phyloP scores from a whole-genome alignment of 1,140 invertebrate species.

The Drosophila navojoa region DNA sequence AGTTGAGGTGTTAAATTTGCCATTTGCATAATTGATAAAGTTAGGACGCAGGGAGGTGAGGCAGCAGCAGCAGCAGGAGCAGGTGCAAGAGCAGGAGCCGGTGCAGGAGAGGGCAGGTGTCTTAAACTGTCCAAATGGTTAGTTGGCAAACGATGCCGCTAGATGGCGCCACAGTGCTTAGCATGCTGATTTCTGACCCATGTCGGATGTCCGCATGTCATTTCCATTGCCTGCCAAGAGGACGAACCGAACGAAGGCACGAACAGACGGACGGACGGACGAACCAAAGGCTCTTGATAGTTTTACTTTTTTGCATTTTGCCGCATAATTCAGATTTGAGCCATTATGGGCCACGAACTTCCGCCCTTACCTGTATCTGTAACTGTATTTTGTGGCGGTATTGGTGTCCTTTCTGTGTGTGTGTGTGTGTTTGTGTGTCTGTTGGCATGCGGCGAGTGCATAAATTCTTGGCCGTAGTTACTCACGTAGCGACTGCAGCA shows the following conservation, averaged over 20 bases:
- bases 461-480: slow-evolving; percentile 59
- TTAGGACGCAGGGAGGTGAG: slow-evolving; percentile 38
- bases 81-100: slow-evolving; percentile 1
- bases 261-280: neutral
- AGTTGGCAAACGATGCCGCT: slow-evolving; percentile 6
- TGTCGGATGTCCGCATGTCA: slow-evolving; percentile 78
- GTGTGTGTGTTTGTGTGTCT: slow-evolving; percentile 10
- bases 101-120: slow-evolving; percentile 3
- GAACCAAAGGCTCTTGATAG: neutral
- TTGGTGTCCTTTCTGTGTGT: neutral
- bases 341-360: slow-evolving; percentile 73
- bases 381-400: neutral
- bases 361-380: slow-evolving; percentile 40
- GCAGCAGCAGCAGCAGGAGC: neutral
- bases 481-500: slow-evolving; percentile 57
- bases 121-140: slow-evolving; percentile 39
- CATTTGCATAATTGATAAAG: slow-evolving; percentile 79
- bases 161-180: slow-evolving; percentile 60
- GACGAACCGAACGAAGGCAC: neutral
- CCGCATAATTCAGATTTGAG: slow-evolving; percentile 77
- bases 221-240: slow-evolving; percentile 46
- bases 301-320: slow-evolving; percentile 39
- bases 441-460: slow-evolving; percentile 62
- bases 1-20: slow-evolving; percentile 75
- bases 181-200: slow-evolving; percentile 76